Conservation (phyloP, 2,888 invertebrate genomes). For the Cephus spinipes region DNA sequence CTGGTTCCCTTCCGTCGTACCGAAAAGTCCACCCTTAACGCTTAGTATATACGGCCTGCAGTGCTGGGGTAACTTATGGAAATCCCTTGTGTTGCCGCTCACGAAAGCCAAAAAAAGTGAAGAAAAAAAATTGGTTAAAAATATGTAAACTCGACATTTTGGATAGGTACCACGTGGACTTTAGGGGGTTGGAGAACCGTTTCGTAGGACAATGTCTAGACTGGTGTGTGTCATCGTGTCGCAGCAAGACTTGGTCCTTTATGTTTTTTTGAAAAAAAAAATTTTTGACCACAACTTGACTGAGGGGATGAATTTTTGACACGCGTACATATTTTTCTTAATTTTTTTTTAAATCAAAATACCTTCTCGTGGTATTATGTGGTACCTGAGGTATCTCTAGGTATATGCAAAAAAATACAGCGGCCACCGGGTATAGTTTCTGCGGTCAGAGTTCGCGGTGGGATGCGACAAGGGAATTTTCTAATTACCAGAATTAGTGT, state of each 20-base stretch:
- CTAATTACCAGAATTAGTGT: background rate
- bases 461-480: background rate
- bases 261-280: background rate
- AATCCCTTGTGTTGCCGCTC: slow-evolving; percentile 10
- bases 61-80: slow-evolving; percentile 10
- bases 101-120: background rate
- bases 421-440: background rate
- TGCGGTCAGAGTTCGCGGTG: background rate
- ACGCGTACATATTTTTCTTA: background rate
- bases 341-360: background rate
- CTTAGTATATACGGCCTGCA: background rate
- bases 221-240: background rate
- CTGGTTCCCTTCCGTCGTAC: background rate
- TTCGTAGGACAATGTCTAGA: slow-evolving; percentile 34
- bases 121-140: slow-evolving; percentile 51
- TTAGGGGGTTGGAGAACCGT: no score
- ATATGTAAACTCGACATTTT: slow-evolving; percentile 46
- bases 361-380: slow-evolving; percentile 10
- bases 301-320: background rate
- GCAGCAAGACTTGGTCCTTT: background rate
- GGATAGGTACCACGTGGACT: slow-evolving; percentile 45
- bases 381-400: no score
- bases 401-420: background rate
- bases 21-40: slow-evolving; percentile 17
- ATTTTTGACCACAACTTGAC: background rate